Conservation (phyloP, 1,140 invertebrate genomes). For the Trachelipus rathkii region DNA sequence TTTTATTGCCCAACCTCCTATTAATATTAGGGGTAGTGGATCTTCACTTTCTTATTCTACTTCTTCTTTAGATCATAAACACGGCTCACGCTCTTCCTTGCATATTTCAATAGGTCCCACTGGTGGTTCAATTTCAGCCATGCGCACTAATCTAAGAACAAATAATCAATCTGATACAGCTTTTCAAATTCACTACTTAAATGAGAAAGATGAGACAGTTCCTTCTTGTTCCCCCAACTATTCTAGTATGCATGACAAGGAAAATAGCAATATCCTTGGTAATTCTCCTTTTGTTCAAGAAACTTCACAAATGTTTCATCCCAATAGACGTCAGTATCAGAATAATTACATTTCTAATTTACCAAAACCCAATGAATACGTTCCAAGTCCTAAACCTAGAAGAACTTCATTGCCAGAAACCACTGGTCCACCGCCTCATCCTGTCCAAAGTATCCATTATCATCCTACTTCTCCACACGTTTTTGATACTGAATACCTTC, state of each 20-base stretch:
- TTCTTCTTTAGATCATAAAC: slow-evolving; percentile 42
- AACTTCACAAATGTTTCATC: not conserved
- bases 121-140: slow-evolving; percentile 45
- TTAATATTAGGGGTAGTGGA: slow-evolving; percentile 41
- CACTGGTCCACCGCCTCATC: slow-evolving; percentile 25
- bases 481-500: slow-evolving; percentile 12
- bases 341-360: slow-evolving; percentile 29
- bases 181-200: slow-evolving; percentile 44
- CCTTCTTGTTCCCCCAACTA: not conserved
- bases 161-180: slow-evolving; percentile 43
- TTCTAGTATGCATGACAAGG: not conserved
- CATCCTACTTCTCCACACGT: slow-evolving; percentile 31
- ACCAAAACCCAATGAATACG: slow-evolving; percentile 21
- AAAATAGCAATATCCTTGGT: not conserved
- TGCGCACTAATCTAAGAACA: slow-evolving; percentile 44
- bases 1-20: slow-evolving; percentile 40
- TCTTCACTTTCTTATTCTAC: slow-evolving; percentile 44
- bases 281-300: not conserved
- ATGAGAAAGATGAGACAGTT: not conserved
- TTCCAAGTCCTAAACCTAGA: slow-evolving; percentile 16
- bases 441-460: slow-evolving; percentile 36
- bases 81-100: slow-evolving; percentile 44
- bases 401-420: slow-evolving; percentile 38
- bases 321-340: slow-evolving; percentile 26
- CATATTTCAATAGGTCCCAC: slow-evolving; percentile 45